Conservation (phyloP, 2,113 vertebrate genomes). For the Dipodomys stephensi region DNA sequence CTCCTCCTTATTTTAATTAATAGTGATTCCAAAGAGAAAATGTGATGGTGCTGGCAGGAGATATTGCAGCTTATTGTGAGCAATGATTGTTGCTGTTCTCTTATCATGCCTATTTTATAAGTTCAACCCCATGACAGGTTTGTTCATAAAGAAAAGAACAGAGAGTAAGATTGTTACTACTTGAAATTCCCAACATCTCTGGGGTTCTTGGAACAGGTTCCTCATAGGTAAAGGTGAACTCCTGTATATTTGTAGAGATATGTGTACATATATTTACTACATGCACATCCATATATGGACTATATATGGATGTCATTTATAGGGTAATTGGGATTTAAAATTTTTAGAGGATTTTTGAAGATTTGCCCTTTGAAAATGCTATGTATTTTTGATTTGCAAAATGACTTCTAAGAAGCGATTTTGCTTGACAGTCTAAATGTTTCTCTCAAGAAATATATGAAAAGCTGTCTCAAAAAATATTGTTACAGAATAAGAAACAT, state of each 20-base stretch:
- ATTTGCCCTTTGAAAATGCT: conserved; percentile 27
- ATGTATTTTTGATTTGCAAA: neutral
- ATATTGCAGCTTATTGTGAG: too few relatives aligned
- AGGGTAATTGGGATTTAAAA: neutral
- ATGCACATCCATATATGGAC: too few relatives aligned
- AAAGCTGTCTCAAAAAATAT: neutral
- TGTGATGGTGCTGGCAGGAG: neutral
- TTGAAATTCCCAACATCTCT: neutral
- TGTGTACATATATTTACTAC: neutral
- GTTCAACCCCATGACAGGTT: neutral
- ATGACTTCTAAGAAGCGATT: neutral
- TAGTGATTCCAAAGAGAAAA: neutral
- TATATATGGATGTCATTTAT: neutral
- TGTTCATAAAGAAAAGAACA: too few relatives aligned
- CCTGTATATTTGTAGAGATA: neutral
- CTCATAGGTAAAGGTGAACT: neutral
- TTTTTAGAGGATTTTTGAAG: neutral
- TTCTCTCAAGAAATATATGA: neutral
- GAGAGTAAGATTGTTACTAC: neutral
- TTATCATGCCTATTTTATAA: neutral
- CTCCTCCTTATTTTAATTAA: neutral
- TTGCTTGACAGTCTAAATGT: neutral
- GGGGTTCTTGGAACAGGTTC: neutral
- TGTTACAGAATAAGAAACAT: neutral
- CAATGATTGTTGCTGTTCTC: neutral